These are phyloP conservation scores for Bombus vancouverensis DNA, from an alignment of 1,140 invertebrate genomes.

Conservation along the genomic window DNA sequence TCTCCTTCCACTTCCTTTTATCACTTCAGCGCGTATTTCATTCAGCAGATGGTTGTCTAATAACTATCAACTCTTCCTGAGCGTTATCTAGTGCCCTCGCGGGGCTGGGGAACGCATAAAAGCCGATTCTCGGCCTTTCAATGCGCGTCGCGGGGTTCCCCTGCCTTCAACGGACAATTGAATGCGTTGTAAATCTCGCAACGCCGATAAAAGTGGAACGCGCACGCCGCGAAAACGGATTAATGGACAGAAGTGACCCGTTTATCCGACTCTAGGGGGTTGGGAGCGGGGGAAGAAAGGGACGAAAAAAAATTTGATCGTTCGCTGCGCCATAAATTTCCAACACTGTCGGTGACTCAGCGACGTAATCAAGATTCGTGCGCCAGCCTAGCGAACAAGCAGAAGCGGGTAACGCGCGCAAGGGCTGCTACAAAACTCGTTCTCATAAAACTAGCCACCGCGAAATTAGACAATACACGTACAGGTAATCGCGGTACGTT, in stretches of 20 bases:
- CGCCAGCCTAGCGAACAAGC: not conserved
- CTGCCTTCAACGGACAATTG: constrained; percentile 52
- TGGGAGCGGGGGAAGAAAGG: not conserved
- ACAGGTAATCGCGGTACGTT: constrained; percentile 17
- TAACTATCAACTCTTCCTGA: not conserved
- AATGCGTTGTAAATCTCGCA: constrained; percentile 59
- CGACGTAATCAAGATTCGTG: constrained; percentile 58
- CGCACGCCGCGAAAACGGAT: constrained; percentile 59
- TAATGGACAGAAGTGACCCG: constrained; percentile 64
- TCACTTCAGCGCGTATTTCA: not conserved
- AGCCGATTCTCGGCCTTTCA: constrained; percentile 34
- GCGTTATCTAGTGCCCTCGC: not conserved
- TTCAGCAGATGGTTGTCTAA: constrained; percentile 10
- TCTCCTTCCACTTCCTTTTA: not conserved
- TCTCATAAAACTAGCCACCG: constrained; percentile 47
- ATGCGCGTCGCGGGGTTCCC: constrained; percentile 12
- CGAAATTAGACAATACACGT: constrained; percentile 55
- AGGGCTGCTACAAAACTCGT: constrained; percentile 28
- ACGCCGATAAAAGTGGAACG: constrained; percentile 49
- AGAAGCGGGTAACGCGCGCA: not conserved
- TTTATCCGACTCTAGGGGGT: constrained; percentile 39
- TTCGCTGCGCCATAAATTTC: constrained; percentile 59
- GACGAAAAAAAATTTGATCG: constrained; percentile 29
- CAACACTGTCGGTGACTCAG: constrained; percentile 65
- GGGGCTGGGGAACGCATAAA: not conserved